Percentiles rank a stretch among this genome's conserved stretches.
These are phyloP conservation scores for Eidolon helvum DNA, from an alignment of 2,113 vertebrate species.

Conservation along the genomic window DNA sequence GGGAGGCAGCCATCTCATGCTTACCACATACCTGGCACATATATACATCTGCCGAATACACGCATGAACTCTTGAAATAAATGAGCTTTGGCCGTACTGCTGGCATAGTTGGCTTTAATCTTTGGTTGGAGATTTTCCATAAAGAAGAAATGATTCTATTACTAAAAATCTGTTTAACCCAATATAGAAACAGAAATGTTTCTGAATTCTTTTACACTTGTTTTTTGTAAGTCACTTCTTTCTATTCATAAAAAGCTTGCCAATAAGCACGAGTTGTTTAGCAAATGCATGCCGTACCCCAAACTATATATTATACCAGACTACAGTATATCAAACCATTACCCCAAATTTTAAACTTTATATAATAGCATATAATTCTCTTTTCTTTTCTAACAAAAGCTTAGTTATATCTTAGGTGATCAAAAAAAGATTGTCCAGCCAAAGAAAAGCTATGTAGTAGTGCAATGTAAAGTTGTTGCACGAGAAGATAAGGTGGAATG, in stretches of 20 bases:
- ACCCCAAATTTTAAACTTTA: constrained; percentile 50
- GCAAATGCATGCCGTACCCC: constrained; percentile 65
- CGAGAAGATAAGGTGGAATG: fast-evolving
- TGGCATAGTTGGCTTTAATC: neutral
- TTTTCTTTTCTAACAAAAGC: constrained; percentile 62
- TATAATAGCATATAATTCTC: constrained; percentile 60
- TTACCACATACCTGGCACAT: neutral
- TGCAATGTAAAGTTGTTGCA: neutral
- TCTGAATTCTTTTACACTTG: constrained; percentile 74
- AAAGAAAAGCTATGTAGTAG: constrained; percentile 39
- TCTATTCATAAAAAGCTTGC: constrained; percentile 64
- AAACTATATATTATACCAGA: constrained; percentile 56
- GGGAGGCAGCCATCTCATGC: neutral
- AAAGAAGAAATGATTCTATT: neutral
- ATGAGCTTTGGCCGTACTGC: neutral
- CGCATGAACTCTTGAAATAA: neutral
- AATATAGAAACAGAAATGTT: constrained; percentile 42
- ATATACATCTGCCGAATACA: neutral
- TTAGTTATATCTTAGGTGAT: constrained; percentile 20
- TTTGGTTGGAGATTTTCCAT: neutral
- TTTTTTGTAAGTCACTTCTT: constrained; percentile 61
- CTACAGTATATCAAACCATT: neutral
- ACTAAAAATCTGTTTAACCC: neutral
- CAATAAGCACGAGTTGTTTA: constrained; percentile 75
- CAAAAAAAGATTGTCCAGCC: neutral